Conservation (phyloP, 2,888 invertebrate genomes). For the Metallyticus violacea region DNA sequence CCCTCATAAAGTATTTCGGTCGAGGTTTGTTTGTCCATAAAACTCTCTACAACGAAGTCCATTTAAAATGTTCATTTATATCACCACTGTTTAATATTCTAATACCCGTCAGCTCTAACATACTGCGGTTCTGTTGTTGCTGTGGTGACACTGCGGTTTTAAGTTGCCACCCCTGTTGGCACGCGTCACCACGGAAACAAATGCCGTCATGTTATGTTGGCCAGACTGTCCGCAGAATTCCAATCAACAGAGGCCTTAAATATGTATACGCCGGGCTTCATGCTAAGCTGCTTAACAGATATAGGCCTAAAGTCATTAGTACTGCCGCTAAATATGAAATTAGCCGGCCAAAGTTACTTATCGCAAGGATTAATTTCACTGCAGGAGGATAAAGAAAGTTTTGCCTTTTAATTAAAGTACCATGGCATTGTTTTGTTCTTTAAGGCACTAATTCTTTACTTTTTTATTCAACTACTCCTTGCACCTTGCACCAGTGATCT, state of each 20-base stretch:
- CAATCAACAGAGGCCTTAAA: background rate
- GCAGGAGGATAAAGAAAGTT: too few species aligned
- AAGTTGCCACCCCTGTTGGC: background rate
- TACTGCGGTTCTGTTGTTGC: too few species aligned
- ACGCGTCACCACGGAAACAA: background rate
- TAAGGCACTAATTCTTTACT: too few species aligned
- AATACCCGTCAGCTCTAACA: background rate
- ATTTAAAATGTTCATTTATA: background rate
- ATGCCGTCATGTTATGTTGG: background rate
- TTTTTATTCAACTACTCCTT: too few species aligned
- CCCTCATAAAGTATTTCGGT: too few species aligned
- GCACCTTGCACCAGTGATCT: too few species aligned
- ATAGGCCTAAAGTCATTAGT: background rate
- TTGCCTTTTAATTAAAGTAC: too few species aligned
- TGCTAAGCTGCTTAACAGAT: background rate
- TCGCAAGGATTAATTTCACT: too few species aligned
- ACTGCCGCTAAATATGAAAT: background rate
- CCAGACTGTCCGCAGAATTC: background rate
- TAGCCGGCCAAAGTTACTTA: too few species aligned
- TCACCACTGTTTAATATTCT: background rate
- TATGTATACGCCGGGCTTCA: background rate
- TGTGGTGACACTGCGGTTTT: background rate
- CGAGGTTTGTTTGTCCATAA: too few species aligned
- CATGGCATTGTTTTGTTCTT: too few species aligned
- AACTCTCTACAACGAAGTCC: background rate